These are phyloP conservation scores for Chaetodon auriga DNA, from an alignment of 2,113 vertebrate species.

Conservation along the genomic window DNA sequence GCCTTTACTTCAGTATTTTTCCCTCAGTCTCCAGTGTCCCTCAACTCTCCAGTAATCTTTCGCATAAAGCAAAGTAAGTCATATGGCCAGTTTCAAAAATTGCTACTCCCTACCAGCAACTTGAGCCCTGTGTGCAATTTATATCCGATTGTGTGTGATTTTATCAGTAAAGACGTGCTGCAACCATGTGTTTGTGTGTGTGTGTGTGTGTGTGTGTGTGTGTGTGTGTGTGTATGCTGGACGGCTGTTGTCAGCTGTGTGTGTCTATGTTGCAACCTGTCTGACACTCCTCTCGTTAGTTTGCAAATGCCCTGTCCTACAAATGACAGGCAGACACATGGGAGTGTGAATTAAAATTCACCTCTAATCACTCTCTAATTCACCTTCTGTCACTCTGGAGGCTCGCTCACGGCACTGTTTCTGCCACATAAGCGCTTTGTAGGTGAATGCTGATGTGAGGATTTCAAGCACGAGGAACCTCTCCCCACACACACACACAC, in stretches of 20 bases:
- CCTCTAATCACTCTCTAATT: constrained; percentile 79
- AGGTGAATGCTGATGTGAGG: constrained; percentile 69
- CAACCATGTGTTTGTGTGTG: constrained; percentile 1
- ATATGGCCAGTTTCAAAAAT: not conserved
- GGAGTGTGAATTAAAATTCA: constrained; percentile 80
- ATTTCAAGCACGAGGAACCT: constrained; percentile 28
- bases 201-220: constrained; percentile 13
- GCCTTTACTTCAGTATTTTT: constrained; percentile 46
- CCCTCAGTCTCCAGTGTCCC: not conserved
- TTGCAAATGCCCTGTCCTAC: constrained; percentile 67
- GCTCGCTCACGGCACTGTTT: constrained; percentile 59
- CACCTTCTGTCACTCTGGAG: constrained; percentile 73
- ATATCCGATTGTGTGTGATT: constrained; percentile 8
- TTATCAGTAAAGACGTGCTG: constrained; percentile 8
- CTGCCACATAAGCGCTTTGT: constrained; percentile 72
- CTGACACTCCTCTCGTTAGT: constrained; percentile 61
- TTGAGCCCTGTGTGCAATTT: constrained; percentile 1
- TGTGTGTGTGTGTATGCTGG: constrained; percentile 3
- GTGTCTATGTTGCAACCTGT: constrained; percentile 44
- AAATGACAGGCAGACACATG: constrained; percentile 75
- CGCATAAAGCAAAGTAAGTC: constrained; percentile 8
- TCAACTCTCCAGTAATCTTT: constrained; percentile 17
- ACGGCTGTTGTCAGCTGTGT: constrained; percentile 17
- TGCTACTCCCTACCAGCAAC: constrained; percentile 4
- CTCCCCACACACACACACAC: constrained; percentile 1